A percentile compares a stretch with the other conserved stretches of the same genome.
Conservation (phyloP, 2,888 invertebrate species). For the Pristionchus maxplancki region DNA sequence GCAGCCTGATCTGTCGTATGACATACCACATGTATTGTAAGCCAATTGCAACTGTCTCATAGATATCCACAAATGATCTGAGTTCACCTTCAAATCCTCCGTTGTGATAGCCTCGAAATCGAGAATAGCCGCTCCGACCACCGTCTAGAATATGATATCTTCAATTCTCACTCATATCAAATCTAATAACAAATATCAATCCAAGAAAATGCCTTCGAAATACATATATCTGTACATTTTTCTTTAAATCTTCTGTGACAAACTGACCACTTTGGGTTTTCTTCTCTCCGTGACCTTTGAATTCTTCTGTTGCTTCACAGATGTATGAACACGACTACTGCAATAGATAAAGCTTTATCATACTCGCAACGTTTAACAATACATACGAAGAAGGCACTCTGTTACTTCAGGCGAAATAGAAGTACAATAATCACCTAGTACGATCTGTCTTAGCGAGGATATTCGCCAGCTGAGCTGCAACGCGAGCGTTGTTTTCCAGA, state of each 20-base stretch:
- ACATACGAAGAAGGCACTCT: too few species aligned
- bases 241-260: neutral
- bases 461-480: slow-evolving; percentile 88
- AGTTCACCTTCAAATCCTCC: slow-evolving; percentile 81
- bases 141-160: slow-evolving; percentile 25
- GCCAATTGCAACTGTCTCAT: neutral
- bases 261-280: slow-evolving; percentile 60
- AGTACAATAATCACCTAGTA: neutral
- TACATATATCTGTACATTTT: neutral
- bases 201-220: neutral
- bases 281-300: neutral
- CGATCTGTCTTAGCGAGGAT: slow-evolving; percentile 74
- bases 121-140: slow-evolving; percentile 76
- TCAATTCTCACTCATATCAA: neutral
- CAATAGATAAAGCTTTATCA: slow-evolving; percentile 22
- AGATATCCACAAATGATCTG: neutral
- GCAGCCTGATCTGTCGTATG: slow-evolving; percentile 84
- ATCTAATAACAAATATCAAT: neutral
- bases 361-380: neutral
- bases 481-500: slow-evolving; percentile 92
- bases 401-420: too few species aligned
- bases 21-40: too few species aligned
- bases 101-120: slow-evolving; percentile 75
- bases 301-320: neutral
- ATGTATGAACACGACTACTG: neutral